These are phyloP conservation scores for Trogon melanurus DNA, from an alignment of 2,113 vertebrate species.

Conservation along the genomic window DNA sequence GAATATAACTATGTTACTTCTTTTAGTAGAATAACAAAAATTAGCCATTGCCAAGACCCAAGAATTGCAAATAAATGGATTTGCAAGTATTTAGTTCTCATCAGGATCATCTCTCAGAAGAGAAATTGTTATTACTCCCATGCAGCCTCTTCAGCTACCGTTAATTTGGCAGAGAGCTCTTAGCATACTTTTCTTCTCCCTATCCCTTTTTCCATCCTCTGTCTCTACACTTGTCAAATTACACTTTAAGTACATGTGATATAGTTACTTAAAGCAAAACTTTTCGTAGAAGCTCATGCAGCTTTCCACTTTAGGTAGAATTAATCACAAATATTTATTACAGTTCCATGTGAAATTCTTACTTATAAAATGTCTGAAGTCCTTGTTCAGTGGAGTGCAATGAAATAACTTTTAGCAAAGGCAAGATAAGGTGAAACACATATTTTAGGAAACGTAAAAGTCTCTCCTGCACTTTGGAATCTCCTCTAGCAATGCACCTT, in stretches of 20 bases:
- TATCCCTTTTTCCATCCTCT: neutral
- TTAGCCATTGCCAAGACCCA: neutral
- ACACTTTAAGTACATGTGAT: neutral
- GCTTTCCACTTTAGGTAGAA: neutral
- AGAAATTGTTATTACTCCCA: neutral
- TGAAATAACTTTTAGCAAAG: neutral
- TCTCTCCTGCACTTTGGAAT: neutral
- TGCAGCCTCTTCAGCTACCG: neutral
- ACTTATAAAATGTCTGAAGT: neutral
- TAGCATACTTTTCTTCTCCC: neutral
- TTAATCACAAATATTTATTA: conserved; percentile 18
- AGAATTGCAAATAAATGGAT: neutral
- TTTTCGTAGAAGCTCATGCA: neutral
- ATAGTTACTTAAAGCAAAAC: neutral
- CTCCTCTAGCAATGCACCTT: neutral
- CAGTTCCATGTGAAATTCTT: neutral
- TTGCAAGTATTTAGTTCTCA: neutral
- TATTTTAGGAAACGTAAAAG: neutral
- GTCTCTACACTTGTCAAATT: neutral
- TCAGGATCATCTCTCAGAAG: neutral
- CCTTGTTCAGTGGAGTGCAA: neutral
- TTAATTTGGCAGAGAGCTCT: neutral
- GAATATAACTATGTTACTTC: neutral
- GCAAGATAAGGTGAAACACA: neutral
- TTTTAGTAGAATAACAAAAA: neutral